Evolutionary conservation across 2,113 vertebrate species (phyloP), one percentile per base, ranked within the genome.

Genomic region (Fulmarus glacialis): DNA sequence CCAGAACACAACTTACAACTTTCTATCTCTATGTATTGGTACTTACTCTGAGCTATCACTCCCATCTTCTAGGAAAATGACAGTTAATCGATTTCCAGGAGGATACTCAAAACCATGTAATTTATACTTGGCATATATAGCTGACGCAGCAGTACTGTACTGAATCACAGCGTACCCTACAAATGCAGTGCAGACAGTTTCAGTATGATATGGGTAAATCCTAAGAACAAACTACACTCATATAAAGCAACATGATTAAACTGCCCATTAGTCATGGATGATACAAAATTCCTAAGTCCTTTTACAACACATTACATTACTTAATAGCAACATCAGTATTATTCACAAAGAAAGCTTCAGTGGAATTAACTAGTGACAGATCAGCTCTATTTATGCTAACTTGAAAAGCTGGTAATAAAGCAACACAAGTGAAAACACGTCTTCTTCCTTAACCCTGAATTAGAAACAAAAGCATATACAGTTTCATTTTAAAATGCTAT

Each of bases 51-150:
- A 97, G 58, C 98, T 98, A 87, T 99, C 99, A 70, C 98, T 99
- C 63, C 99, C 99, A 55, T 99, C 99, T 26, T 99, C 99, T 29
- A 99, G 92, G 92, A 99, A 99, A 89, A 97, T 95, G 23, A 99
- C 99, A 16, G 96, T 98, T 64, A 99, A 97, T 21, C 99, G 98
- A 97, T 99, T 99, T 67, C 99, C 99, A 63, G 99, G 99, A n/a
- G 99, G 99, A 95, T 99, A 99, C 85, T 99, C 99, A 97, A 99
- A 99, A 8, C 99, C 99, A 2, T 99, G 98, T 22, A 99, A 97
- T 86, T 99, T 99, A 87, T 99, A 99, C 87, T 99, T 99, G 94
- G 99, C 99, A 81, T 99, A 99, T 88, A 99, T 98, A 5, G 99
- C 99, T n/a, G 99, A 99, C 6, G 99, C 99, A 75, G 99, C 98